Base-by-base conservation (phyloP, 2,113 vertebrate genomes). In the Vidua macroura region DNA sequence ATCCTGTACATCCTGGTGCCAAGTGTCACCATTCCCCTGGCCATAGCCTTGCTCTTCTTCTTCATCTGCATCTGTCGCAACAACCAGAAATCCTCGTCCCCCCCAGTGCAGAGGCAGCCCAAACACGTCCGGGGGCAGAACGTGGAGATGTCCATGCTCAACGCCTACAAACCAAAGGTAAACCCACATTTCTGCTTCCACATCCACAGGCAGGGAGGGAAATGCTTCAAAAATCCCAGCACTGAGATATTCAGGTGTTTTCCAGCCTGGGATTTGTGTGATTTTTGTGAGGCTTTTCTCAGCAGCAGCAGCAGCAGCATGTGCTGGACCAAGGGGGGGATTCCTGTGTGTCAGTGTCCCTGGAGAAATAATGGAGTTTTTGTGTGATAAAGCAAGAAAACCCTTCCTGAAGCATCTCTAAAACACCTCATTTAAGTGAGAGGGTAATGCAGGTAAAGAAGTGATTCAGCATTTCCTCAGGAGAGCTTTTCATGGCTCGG, bases 101-200 rank as follows among this genome's bases (percentile, higher is more conserved):
- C 99, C 0, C 98, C 98, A 0, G 98, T 98, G 1, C 98, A 98
- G 22, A 97, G 99, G 16, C 99, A 99, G 81, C 99, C 99, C 0
- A 99, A 99, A 35, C 99, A 98, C 0, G 99, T 99, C 11, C 97
- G 99, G 14, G 99, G 99, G 3, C 99, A 99, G 77, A 99, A 99
- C 2, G 99, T 99, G 9, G 99, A 99, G 98, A 99, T 99, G 99
- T 99, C 99, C 4, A 99, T 99, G 99, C 98, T 99, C 89, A 98
- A 98, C 2, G 98, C 98, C 1, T 99, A 99, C 83, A 99, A 99
- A 91, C 99, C 99, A 46, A 99, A 99, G 99, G 99, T 99, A 97
- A 95, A 2, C 14, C 52, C 66, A 27, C 1, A 6, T 7, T 41
- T 11, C 83, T 76, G 64, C 78, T 23, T 7, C 11, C 2, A 11